phyloP scores from a whole-genome alignment of 2,797 vertebrate genomes.

The Garrulus glandarius region DNA sequence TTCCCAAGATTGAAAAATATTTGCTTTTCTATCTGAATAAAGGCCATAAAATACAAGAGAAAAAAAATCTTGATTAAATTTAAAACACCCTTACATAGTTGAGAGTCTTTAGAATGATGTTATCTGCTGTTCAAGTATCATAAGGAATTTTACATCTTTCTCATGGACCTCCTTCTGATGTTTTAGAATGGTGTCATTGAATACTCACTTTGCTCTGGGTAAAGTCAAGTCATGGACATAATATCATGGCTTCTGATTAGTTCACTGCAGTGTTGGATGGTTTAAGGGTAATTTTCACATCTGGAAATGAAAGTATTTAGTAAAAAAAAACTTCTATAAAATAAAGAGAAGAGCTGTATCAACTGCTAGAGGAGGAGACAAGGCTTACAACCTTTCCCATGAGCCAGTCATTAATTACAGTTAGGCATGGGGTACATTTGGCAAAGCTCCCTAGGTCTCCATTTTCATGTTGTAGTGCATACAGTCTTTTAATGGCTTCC shows the following conservation, averaged over 20 bases:
- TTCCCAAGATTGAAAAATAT: not conserved
- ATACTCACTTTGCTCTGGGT: not conserved
- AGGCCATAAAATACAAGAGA: not conserved
- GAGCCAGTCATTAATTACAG: not conserved
- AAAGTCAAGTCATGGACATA: not conserved
- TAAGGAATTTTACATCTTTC: not conserved
- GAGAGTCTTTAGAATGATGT: not conserved
- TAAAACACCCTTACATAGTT: not conserved
- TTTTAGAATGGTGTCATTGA: not conserved
- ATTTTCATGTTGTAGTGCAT: slow-evolving; percentile 5
- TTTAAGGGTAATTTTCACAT: not conserved
- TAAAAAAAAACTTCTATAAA: not conserved
- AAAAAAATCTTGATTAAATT: not conserved
- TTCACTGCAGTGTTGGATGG: not conserved
- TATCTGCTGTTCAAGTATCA: not conserved
- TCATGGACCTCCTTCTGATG: not conserved
- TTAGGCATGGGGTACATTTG: not conserved
- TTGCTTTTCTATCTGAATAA: not conserved
- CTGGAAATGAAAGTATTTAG: not conserved
- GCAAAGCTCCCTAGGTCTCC: not conserved
- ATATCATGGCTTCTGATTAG: not conserved
- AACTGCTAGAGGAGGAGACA: not conserved
- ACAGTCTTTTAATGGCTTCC: slow-evolving; percentile 56
- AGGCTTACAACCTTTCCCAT: not conserved
- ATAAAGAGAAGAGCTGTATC: not conserved